Evolutionary conservation across 2,888 invertebrate genomes (phyloP).

Genomic region (Alcis repandata): DNA sequence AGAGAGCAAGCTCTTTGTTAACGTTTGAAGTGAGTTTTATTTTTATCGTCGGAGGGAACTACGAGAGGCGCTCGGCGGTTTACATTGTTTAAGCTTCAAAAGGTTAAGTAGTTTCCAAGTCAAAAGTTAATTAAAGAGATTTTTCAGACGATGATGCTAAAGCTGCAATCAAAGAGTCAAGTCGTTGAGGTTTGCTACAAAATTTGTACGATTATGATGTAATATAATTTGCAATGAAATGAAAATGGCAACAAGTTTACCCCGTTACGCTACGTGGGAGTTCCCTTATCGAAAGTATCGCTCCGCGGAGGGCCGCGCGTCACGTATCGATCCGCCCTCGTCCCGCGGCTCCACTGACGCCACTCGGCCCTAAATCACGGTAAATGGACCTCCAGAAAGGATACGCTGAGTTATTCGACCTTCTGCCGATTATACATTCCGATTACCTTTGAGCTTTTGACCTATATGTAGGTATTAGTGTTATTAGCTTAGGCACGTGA

Average conservation of each 20-base stretch:
- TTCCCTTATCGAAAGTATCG: constrained; percentile 13
- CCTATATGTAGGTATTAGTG: not conserved
- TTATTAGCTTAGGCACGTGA: not conserved
- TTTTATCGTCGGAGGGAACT: constrained; percentile 52
- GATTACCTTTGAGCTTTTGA: constrained; percentile 10
- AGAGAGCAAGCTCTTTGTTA: constrained; percentile 54
- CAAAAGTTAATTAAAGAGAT: constrained; percentile 42
- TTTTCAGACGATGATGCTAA: constrained; percentile 32
- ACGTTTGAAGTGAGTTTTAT: constrained; percentile 59
- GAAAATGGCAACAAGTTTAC: constrained; percentile 23
- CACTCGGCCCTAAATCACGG: constrained; percentile 64
- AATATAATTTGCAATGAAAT: too few relatives aligned
- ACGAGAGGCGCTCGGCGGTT: constrained; percentile 39
- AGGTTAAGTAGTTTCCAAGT: constrained; percentile 42
- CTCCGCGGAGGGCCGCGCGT: constrained; percentile 48
- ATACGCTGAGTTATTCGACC: constrained; percentile 11
- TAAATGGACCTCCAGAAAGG: constrained; percentile 8
- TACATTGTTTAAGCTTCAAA: constrained; percentile 47
- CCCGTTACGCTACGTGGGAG: not conserved
- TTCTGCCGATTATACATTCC: constrained; percentile 12
- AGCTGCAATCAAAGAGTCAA: too few relatives aligned
- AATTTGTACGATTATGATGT: too few relatives aligned
- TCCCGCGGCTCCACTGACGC: constrained; percentile 69
- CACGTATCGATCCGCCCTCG: constrained; percentile 57
- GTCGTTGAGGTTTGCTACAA: too few relatives aligned